Evolutionary conservation across 2,113 vertebrate species (phyloP).

Genomic region (Boleophthalmus pectinirostris): DNA sequence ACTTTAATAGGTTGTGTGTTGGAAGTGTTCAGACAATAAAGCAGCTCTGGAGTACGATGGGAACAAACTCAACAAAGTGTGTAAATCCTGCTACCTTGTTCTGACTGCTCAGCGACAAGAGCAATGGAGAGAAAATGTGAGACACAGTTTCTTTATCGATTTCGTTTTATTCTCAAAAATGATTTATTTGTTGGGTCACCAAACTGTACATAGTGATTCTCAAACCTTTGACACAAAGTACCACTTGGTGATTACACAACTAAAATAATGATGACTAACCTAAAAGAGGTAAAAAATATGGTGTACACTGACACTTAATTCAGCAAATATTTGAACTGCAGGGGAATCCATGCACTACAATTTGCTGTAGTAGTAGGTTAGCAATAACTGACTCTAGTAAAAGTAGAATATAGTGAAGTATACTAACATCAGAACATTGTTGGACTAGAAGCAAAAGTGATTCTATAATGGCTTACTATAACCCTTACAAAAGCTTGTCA

Average conservation of each 20-base stretch:
- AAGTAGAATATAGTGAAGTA: too few relatives aligned
- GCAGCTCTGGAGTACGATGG: slow-evolving; percentile 86
- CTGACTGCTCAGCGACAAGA: slow-evolving; percentile 82
- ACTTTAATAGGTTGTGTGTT: slow-evolving; percentile 87
- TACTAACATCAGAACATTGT: too few relatives aligned
- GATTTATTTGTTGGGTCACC: background rate
- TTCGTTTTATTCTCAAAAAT: background rate
- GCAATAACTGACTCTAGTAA: background rate
- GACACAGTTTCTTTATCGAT: background rate
- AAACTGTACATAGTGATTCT: background rate
- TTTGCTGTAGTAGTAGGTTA: background rate
- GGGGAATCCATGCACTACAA: too few relatives aligned
- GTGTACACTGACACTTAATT: too few relatives aligned
- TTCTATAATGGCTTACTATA: too few relatives aligned
- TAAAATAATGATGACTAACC: too few relatives aligned
- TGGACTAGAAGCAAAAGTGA: too few relatives aligned
- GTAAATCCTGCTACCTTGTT: slow-evolving; percentile 87
- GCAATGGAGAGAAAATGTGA: slow-evolving; percentile 84
- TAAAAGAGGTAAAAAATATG: too few relatives aligned
- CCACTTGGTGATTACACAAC: too few relatives aligned
- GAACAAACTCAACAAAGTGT: slow-evolving; percentile 90
- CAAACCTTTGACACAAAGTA: too few relatives aligned
- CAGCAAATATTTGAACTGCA: too few relatives aligned
- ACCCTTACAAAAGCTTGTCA: too few relatives aligned
- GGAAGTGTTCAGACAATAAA: slow-evolving; percentile 96